These are phyloP conservation scores for Ptychobarbus kaznakovi DNA, from an alignment of 2,797 vertebrate genomes.

Conservation along the genomic window DNA sequence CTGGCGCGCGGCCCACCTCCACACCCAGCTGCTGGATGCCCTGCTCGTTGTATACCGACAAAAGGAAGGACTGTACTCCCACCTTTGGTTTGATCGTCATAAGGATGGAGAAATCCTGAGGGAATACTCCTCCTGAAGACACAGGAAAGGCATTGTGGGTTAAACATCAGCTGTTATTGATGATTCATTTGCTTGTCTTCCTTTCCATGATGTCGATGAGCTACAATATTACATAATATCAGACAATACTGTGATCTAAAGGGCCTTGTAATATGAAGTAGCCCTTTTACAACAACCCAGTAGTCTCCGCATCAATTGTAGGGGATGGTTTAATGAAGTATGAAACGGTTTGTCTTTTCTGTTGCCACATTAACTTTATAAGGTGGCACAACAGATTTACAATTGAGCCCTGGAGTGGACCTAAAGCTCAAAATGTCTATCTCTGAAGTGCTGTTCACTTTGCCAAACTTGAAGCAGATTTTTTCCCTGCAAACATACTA, in stretches of 20 bases:
- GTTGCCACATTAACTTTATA: constrained; percentile 65
- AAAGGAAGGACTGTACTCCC: constrained; percentile 91
- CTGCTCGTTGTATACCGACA: constrained; percentile 93
- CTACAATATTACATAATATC: not conserved
- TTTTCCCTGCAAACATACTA: constrained; percentile 43
- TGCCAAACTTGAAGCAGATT: constrained; percentile 29
- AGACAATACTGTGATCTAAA: constrained; percentile 3
- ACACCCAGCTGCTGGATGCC: constrained; percentile 95
- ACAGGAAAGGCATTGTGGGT: constrained; percentile 28
- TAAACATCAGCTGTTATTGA: constrained; percentile 26
- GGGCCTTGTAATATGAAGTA: not conserved
- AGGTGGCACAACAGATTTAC: constrained; percentile 38
- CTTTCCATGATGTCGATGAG: constrained; percentile 1
- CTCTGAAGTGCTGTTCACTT: constrained; percentile 54
- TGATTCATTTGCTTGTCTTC: constrained; percentile 12
- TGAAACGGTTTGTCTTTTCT: constrained; percentile 58
- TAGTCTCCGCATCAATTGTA: not conserved
- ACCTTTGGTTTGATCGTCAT: constrained; percentile 95
- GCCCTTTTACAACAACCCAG: not conserved
- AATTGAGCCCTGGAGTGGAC: constrained; percentile 52
- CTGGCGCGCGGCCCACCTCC: constrained; percentile 92
- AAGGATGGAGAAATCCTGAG: constrained; percentile 96
- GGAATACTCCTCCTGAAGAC: constrained; percentile 85
- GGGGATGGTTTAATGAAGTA: not conserved
- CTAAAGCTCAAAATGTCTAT: constrained; percentile 59